Base-by-base conservation (phyloP, 2,888 invertebrate genomes). In the Augiades crinisus region DNA sequence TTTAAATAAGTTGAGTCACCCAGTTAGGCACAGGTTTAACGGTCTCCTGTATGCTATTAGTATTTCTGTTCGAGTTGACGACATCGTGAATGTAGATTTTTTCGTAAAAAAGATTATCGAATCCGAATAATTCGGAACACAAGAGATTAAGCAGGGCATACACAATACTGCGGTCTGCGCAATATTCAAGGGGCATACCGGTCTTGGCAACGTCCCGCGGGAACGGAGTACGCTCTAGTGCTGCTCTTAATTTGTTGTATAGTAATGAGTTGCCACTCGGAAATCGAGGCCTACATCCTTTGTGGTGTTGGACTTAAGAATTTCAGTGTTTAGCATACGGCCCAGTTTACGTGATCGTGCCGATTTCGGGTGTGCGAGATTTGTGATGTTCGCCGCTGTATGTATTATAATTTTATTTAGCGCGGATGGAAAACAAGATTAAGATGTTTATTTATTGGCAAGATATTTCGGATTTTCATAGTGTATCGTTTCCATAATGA, bases 201-300 rank as follows among this genome's bases (percentile, higher is more conserved):
- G 47, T 49, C 33, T 41, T 49, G 47, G 47, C 47, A 49, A 16
- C 40, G 22, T 49, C 47, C 40, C 40, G 14, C 40, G 47, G 47
- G 47, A 40, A 21, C 31, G 14, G 16, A 33, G 21, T 22, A 40
- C 40, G 40, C 30, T 47, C 27, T 36, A 47, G 19, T 37, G 47
- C 16, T 30, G 30, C 47, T 47, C 47, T 47, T 47, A 31, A 47
- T 47, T 40, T 47, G 40, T 47, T 40, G 40, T 47, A 47, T 38
- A 47, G 47, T 33, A 40, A 47, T 47, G 40, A 40, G 47, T 44
- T 31, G 31, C 40, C 31, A 22, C 33, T 33, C 38, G 38, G 40
- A 40, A 22, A 47, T 22, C 40, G 40, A 40, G 47, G 47, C 21
- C 47, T 47, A 47, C 37, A 38, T 47, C 40, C 40, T 40, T n/a